Base-by-base conservation (phyloP, 2,113 vertebrate genomes). In the Trochalopteron elliotii region DNA sequence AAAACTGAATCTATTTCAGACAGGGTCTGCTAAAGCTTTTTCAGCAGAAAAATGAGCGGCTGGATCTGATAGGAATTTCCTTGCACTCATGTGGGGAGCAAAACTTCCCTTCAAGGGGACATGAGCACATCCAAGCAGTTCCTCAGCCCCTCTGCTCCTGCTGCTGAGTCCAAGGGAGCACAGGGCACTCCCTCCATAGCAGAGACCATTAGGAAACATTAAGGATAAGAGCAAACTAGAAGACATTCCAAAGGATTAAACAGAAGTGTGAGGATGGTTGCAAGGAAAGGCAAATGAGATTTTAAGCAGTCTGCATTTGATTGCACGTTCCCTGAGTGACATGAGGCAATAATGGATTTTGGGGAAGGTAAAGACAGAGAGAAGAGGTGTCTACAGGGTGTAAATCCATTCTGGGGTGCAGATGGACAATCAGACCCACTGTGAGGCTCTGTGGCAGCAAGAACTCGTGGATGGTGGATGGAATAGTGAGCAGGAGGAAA, bases 131-230 rank as follows among this genome's bases (percentile, higher is more conserved):
- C 25, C 11, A 47, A 40, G 22, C 8, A 60, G 6, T 3, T 50
- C 30, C 1, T 2, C 49, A 80, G 27, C 5, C 50, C 18, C 9
- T 74, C 33, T 64, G 31, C 49, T 94, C 40, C 67, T 79, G 7
- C 35, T 23, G 7, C 7, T 0, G 7, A n/a, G 22, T 19, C 40
- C 39, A 56, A 65, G n/a, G 37, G 40, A 76, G 7, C 12, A 5
- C 12, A 30, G 27, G 25, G 15, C 14, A 16, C 12, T 60, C 1
- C 0, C 21, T 39, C 1, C 0, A 5, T 7, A 12, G 45, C 47
- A 83, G 33, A 95, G 75, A 55, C 5, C 35, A 11, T 27, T 22
- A 35, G 39, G 45, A 69, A 11, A 5, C 12, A 21, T 30, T n/a
- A 22, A 35, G 39, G 19, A 19, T 16, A 37, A 89, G 4, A 87